Percentiles rank a stretch among this genome's conserved stretches.
These are phyloP conservation scores for Callocephalon fimbriatum DNA, from an alignment of 2,113 vertebrate genomes.

Conservation along the genomic window DNA sequence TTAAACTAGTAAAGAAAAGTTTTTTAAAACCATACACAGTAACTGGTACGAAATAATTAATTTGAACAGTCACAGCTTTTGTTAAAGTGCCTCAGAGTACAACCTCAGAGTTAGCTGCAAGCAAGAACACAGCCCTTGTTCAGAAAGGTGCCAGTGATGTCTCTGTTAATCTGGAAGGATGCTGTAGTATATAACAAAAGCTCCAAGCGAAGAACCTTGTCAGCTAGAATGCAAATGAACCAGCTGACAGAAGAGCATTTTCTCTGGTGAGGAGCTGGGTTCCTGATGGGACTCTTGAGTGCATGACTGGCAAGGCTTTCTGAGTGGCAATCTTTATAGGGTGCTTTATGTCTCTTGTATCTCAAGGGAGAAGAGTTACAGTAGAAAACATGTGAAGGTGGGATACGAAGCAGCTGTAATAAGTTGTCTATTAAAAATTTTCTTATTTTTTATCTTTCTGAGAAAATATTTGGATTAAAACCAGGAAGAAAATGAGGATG, in stretches of 20 bases:
- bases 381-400: neutral
- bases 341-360: no score
- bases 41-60: neutral
- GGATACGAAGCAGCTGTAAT: neutral
- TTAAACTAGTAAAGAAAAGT: neutral
- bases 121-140: conserved; percentile 19
- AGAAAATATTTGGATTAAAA: neutral
- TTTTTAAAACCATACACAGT: neutral
- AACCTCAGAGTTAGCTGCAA: neutral
- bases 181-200: neutral
- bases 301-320: neutral
- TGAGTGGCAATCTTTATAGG: neutral
- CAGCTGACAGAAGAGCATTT: conserved; percentile 7
- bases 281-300: neutral
- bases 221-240: conserved; percentile 48
- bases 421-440: neutral
- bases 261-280: neutral
- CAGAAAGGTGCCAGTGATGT: neutral
- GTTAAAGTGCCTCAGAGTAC: neutral
- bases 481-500: neutral
- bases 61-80: neutral
- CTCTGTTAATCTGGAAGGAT: conserved; percentile 22
- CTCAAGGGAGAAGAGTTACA: neutral
- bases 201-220: neutral
- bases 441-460: neutral